A percentile compares a stretch with the other conserved stretches of the same genome.
These are phyloP conservation scores for Sthenelais limicola DNA, from an alignment of 2,888 invertebrate species.

Conservation along the genomic window DNA sequence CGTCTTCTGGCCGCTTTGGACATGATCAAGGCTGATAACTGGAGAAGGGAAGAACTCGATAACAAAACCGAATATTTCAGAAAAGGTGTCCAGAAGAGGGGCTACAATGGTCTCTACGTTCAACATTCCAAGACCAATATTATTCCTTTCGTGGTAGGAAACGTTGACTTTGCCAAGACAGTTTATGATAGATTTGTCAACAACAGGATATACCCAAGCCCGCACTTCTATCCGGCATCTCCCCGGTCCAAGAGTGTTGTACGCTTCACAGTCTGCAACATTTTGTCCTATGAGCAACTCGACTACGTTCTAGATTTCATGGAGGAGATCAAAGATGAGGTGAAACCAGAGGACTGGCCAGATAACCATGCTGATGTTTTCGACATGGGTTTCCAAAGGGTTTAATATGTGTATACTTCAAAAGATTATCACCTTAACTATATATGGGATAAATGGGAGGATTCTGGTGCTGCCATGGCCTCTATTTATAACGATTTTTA, in stretches of 20 bases:
- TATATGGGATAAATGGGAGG: too few relatives aligned
- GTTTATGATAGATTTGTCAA: conserved; percentile 19
- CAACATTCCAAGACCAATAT: conserved; percentile 19
- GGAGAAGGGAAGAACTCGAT: conserved; percentile 18
- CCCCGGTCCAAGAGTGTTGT: conserved; percentile 20
- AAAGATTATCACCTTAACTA: too few relatives aligned
- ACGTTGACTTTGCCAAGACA: conserved; percentile 15
- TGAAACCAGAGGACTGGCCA: conserved; percentile 20
- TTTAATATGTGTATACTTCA: conserved; percentile 5
- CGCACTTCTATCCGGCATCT: conserved; percentile 35
- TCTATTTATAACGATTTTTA: too few relatives aligned
- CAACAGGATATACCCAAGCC: conserved; percentile 17
- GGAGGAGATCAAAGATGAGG: conserved; percentile 17
- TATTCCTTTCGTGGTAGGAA: conserved; percentile 33
- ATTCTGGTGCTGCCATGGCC: too few relatives aligned
- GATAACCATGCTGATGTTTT: conserved; percentile 10
- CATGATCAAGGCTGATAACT: conserved; percentile 16
- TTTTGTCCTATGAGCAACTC: conserved; percentile 19
- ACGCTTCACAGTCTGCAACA: conserved; percentile 32
- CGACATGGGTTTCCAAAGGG: conserved; percentile 8
- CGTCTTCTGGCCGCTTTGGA: conserved; percentile 7
- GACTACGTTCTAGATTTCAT: conserved; percentile 13
- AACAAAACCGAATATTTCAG: conserved; percentile 25
- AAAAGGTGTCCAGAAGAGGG: background rate
- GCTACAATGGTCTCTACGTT: conserved; percentile 26